Percentiles rank a stretch among this genome's conserved stretches.
phyloP scores from a whole-genome alignment of 1,140 invertebrate genomes.

The Drosophila ercepeae region DNA sequence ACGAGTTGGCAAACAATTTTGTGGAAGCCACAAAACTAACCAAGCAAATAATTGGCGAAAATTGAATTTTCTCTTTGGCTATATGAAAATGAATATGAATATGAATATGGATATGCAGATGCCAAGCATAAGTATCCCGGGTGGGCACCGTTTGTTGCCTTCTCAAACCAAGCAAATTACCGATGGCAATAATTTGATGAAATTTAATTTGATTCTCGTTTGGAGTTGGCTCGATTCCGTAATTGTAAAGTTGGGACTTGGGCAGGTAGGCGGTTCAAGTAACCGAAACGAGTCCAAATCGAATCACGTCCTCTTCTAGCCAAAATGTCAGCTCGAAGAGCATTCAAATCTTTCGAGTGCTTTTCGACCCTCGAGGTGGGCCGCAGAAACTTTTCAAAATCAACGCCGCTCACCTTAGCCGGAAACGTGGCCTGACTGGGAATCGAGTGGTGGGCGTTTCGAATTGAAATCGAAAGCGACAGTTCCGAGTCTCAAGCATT shows the following conservation, averaged over 20 bases:
- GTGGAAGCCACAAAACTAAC: slow-evolving; percentile 78
- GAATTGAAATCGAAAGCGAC: slow-evolving; percentile 62
- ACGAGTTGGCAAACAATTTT: slow-evolving; percentile 61
- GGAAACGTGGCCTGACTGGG: slow-evolving; percentile 56
- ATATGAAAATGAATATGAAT: slow-evolving; percentile 75
- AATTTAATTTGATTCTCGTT: slow-evolving; percentile 75
- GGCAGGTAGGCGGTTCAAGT: slow-evolving; percentile 16
- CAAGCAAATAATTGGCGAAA: slow-evolving; percentile 78
- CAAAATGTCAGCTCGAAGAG: slow-evolving; percentile 70
- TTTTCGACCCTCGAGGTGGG: slow-evolving; percentile 5
- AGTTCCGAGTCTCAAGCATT: slow-evolving; percentile 56
- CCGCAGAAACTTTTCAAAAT: slow-evolving; percentile 68
- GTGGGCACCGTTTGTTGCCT: background rate
- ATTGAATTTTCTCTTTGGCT: slow-evolving; percentile 68
- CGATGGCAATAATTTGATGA: slow-evolving; percentile 57
- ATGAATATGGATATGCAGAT: slow-evolving; percentile 60
- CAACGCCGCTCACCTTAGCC: slow-evolving; percentile 67
- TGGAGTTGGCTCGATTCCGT: slow-evolving; percentile 29
- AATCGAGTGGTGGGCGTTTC: slow-evolving; percentile 38
- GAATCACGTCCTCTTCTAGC: slow-evolving; percentile 71
- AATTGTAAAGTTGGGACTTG: slow-evolving; percentile 70
- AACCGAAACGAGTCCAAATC: slow-evolving; percentile 69
- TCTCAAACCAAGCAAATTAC: slow-evolving; percentile 49
- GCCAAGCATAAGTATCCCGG: background rate
- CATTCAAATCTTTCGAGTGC: slow-evolving; percentile 67